Evolutionary conservation across 2,113 vertebrate genomes (phyloP).

Genomic region (Tauraco erythrolophus): DNA sequence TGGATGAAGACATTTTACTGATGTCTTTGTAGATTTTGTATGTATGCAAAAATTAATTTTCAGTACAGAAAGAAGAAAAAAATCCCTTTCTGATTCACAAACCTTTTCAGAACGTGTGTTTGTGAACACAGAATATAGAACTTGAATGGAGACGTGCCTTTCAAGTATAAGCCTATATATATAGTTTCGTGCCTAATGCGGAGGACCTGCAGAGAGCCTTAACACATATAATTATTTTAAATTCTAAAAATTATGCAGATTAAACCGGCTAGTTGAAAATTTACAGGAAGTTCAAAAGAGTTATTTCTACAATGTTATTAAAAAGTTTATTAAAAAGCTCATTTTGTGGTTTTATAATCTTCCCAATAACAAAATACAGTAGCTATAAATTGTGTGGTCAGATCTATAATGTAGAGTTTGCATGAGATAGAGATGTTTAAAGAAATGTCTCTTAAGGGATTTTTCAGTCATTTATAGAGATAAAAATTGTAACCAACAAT

Average conservation of each 20-base stretch:
- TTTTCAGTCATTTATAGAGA: conserved; percentile 8
- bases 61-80: neutral
- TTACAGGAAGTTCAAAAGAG: neutral
- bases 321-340: neutral
- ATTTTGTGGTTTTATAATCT: neutral
- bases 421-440: neutral
- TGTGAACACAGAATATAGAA: neutral
- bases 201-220: neutral
- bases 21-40: conserved; percentile 25
- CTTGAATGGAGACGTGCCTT: neutral
- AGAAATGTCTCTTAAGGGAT: neutral
- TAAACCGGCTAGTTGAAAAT: neutral
- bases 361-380: neutral
- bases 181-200: neutral
- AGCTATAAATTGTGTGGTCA: neutral
- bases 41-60: conserved; percentile 37
- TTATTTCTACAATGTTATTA: neutral
- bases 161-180: conserved; percentile 28
- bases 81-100: neutral
- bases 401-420: neutral
- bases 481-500: neutral
- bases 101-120: conserved; percentile 9
- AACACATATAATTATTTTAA: neutral
- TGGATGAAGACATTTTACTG: conserved; percentile 35
- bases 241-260: neutral